Conservation (phyloP, 2,113 vertebrate genomes). For the Sebastes schlegelii region DNA sequence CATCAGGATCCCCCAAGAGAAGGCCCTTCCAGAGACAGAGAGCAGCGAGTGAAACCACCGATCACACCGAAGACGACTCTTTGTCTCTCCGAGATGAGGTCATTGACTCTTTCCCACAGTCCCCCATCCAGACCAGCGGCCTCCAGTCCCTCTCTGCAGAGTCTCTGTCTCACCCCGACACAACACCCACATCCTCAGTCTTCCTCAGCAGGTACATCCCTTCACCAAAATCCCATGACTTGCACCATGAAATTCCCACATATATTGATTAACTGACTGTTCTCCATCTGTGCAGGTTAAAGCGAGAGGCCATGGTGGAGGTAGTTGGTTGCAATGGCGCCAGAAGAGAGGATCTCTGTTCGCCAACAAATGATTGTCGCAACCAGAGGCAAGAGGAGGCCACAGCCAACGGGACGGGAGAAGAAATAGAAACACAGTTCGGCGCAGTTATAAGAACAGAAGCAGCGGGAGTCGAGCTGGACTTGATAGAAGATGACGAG, state of each 20-base stretch:
- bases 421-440: constrained; percentile 26
- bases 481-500: constrained; percentile 53
- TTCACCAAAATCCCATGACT: not conserved
- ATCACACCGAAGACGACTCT: constrained; percentile 86
- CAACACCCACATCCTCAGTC: constrained; percentile 79
- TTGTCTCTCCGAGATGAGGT: constrained; percentile 81
- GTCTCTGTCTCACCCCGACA: constrained; percentile 82
- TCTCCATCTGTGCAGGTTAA: constrained; percentile 84
- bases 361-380: not conserved
- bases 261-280: not conserved
- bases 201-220: constrained; percentile 89
- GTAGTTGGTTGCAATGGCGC: constrained; percentile 36
- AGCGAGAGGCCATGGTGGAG: constrained; percentile 83
- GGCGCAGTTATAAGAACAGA: constrained; percentile 6
- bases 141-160: constrained; percentile 83
- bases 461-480: not conserved
- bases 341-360: constrained; percentile 31
- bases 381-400: constrained; percentile 28
- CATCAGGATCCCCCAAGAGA: constrained; percentile 90
- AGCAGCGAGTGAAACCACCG: constrained; percentile 95
- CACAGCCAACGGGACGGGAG: constrained; percentile 32
- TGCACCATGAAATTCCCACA: not conserved
- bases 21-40: constrained; percentile 95
- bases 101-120: constrained; percentile 84
- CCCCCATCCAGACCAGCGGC: constrained; percentile 77